phyloP scores from a whole-genome alignment of 2,797 vertebrate species.

The Artibeus lituratus region DNA sequence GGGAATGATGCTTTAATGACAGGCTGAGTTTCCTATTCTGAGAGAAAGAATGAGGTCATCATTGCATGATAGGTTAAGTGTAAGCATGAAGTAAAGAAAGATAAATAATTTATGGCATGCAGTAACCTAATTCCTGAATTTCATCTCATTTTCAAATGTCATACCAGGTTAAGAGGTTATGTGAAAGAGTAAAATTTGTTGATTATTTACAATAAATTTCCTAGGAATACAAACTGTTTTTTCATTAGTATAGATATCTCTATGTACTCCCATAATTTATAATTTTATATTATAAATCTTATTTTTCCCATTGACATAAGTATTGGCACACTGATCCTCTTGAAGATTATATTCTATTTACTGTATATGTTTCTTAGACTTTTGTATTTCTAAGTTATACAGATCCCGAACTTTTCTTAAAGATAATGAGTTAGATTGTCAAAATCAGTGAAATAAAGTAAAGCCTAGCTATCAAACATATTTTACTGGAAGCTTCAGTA shows the following conservation, averaged over 20 bases:
- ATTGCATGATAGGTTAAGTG: background rate
- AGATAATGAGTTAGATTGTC: background rate
- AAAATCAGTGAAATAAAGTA: background rate
- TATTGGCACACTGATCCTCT: background rate
- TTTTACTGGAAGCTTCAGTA: background rate
- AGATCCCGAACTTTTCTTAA: background rate
- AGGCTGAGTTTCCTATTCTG: background rate
- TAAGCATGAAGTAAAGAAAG: background rate
- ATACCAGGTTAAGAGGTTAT: background rate
- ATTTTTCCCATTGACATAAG: background rate
- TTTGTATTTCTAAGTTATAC: background rate
- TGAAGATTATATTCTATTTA: background rate
- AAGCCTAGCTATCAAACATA: background rate
- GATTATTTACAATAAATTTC: background rate
- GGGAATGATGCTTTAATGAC: background rate
- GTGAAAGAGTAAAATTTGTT: background rate
- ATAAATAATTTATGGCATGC: background rate
- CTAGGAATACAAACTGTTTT: background rate
- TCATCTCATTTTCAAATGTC: background rate
- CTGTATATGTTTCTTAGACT: background rate
- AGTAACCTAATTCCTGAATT: background rate
- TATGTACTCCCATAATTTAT: background rate
- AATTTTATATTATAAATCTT: background rate
- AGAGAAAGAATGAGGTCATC: background rate
- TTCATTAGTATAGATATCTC: background rate